Evolutionary conservation across 2,888 invertebrate species (phyloP).

Genomic region (Nebria salina): DNA sequence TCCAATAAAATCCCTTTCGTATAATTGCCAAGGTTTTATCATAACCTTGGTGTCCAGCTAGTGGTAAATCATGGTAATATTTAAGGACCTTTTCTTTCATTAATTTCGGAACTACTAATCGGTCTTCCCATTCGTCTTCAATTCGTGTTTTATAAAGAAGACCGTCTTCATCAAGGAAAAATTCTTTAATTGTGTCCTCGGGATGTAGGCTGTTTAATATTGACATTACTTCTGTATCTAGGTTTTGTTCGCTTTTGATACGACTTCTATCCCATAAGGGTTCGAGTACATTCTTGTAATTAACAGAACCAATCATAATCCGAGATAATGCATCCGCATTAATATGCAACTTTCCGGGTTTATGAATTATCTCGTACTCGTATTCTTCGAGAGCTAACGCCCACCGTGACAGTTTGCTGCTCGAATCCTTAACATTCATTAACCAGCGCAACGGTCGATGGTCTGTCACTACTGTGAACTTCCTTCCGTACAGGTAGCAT

Average conservation of each 20-base stretch:
- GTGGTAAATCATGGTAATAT: slow-evolving; percentile 50
- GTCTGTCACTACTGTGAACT: slow-evolving; percentile 48
- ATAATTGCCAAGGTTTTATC: slow-evolving; percentile 52
- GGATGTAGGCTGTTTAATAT: not conserved
- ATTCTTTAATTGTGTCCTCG: not conserved
- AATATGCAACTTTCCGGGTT: not conserved
- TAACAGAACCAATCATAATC: not conserved
- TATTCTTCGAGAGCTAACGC: too few relatives aligned
- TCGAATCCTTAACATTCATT: not conserved
- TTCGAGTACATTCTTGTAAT: too few relatives aligned
- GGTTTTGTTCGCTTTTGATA: not conserved
- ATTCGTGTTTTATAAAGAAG: not conserved
- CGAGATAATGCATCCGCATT: not conserved
- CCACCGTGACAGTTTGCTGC: too few relatives aligned
- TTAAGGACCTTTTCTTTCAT: slow-evolving; percentile 36
- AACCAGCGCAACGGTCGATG: slow-evolving; percentile 48
- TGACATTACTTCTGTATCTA: not conserved
- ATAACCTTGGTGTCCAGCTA: slow-evolving; percentile 52
- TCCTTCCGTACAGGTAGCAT: slow-evolving; percentile 47
- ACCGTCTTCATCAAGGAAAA: not conserved
- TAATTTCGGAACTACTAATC: not conserved
- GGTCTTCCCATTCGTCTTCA: not conserved
- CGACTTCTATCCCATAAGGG: not conserved
- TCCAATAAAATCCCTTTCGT: slow-evolving; percentile 51
- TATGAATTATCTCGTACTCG: not conserved